Evolutionary conservation across 2,113 vertebrate species (phyloP), one percentile per base, ranked within the genome.

Genomic region (Bagarius yarrelli): DNA sequence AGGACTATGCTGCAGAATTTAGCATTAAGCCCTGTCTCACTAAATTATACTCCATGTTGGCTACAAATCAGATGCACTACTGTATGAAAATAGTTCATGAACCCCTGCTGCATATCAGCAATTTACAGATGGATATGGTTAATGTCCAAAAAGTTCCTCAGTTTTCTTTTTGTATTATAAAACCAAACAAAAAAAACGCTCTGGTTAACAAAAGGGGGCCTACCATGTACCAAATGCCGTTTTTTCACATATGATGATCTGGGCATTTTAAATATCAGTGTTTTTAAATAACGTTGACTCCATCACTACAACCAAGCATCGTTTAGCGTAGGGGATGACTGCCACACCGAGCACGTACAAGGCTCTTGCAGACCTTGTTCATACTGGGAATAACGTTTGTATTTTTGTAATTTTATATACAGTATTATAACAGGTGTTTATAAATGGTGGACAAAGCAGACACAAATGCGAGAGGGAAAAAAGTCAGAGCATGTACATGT

Each of bases 301-400:
- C 21, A 18, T 76, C 50, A 47, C 53, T 27, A 8, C 23, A 55
- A 76, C 69, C 53, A 34, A 47, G 69, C 14, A 50, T 13, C 9
- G 34, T 67, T 81, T 75, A 72, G 76, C 6, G 80, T 56, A 71
- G 78, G 76, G 78, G 76, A 60, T 67, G 34, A 13, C 60, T 23
- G 78, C 64, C 77, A 40, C 36, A 66, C 61, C 21, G 32, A 80
- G 72, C 72, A 59, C 36, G 50, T 57, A 56, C 56, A 76, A 83
- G 70, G 81, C 83, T 85, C 81, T 52, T 56, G 30, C 56, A 76
- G 50, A 74, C 75, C 77, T 83, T 52, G 57, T 84, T 59, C 76
- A 83, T 91, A 88, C 84, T 86, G 86, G 84, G 89, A 85, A 88
- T 61, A 87, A 88, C 83, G 81, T 61, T 81, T 76, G 86, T 83